Percentiles rank a stretch among this genome's conserved stretches.
These are phyloP conservation scores for Aricia artaxerxes DNA, from an alignment of 2,888 invertebrate genomes.

Conservation along the genomic window DNA sequence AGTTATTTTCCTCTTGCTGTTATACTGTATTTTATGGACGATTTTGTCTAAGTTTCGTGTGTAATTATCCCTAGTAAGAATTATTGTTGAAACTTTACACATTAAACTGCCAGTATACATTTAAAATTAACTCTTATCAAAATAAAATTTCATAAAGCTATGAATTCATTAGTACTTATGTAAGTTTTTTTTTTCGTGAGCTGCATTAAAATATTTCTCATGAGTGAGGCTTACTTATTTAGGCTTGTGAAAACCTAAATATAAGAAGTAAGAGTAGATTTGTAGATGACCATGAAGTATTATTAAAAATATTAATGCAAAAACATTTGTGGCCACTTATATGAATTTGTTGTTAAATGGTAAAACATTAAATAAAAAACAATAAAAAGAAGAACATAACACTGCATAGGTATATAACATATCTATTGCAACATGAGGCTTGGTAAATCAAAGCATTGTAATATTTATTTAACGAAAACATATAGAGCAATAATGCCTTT, in stretches of 20 bases:
- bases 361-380: neutral
- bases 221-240: neutral
- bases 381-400: neutral
- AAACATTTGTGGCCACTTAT: neutral
- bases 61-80: neutral
- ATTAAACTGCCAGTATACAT: slow-evolving; percentile 26
- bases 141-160: neutral
- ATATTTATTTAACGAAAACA: neutral
- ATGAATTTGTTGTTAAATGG: neutral
- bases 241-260: neutral
- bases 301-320: slow-evolving; percentile 5
- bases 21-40: slow-evolving; percentile 7
- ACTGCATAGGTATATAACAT: neutral
- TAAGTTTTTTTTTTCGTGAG: neutral
- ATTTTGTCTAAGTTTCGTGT: slow-evolving; percentile 1
- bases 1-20: slow-evolving; percentile 1
- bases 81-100: neutral
- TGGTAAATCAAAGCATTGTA: neutral
- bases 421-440: neutral
- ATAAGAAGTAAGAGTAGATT: slow-evolving; percentile 12
- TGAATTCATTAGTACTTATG: neutral
- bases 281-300: slow-evolving; percentile 22
- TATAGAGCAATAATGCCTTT: neutral
- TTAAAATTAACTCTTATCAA: neutral
- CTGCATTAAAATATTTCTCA: neutral